These are phyloP conservation scores for Nemotelus nigrinus DNA, from an alignment of 2,888 invertebrate genomes.

Conservation along the genomic window DNA sequence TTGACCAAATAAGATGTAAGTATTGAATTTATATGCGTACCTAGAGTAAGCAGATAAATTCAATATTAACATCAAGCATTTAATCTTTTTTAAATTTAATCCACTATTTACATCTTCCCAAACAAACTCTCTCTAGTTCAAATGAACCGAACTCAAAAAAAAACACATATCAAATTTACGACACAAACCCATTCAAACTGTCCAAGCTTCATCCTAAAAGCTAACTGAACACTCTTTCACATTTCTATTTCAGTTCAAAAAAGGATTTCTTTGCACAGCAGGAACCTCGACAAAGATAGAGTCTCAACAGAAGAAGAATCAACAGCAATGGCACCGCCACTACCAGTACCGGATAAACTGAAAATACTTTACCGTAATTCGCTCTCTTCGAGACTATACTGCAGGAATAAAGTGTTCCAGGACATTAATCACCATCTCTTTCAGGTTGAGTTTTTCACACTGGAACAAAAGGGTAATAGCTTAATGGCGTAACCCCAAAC, in stretches of 20 bases:
- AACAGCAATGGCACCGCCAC: not conserved
- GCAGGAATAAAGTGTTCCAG: constrained; percentile 46
- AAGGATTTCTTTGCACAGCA: constrained; percentile 2
- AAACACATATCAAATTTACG: constrained; percentile 31
- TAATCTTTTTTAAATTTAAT: too few relatives aligned
- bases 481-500: constrained; percentile 23
- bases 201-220: constrained; percentile 6
- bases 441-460: constrained; percentile 46
- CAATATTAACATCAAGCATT: too few relatives aligned
- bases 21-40: too few relatives aligned
- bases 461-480: constrained; percentile 40
- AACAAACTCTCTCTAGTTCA: not conserved
- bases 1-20: too few relatives aligned
- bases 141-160: constrained; percentile 7
- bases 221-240: constrained; percentile 25
- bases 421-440: constrained; percentile 49
- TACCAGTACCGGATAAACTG: constrained; percentile 24
- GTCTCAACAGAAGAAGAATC: not conserved
- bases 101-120: too few relatives aligned
- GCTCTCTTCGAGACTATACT: not conserved
- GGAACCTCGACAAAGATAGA: not conserved
- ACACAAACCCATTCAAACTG: constrained; percentile 24
- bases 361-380: constrained; percentile 24
- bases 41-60: too few relatives aligned
- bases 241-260: not conserved